Percentiles rank a stretch among this genome's conserved stretches.
phyloP scores from a whole-genome alignment of 2,113 vertebrate species.

The Merops nubicus region DNA sequence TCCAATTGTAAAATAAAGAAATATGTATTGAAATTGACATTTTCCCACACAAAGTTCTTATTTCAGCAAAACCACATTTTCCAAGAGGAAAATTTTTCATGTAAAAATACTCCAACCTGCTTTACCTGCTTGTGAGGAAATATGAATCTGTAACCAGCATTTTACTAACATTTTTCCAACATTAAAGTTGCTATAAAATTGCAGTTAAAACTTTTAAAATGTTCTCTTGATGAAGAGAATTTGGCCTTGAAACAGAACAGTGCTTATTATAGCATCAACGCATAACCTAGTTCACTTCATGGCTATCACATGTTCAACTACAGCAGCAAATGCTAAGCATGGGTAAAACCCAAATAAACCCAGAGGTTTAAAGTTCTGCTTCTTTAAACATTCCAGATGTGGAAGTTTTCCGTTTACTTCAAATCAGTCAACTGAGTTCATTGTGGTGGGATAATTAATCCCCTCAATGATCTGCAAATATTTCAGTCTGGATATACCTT shows the following conservation, averaged over 20 bases:
- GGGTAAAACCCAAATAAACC: conserved; percentile 64
- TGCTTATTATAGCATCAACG: neutral
- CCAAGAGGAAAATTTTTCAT: conserved; percentile 21
- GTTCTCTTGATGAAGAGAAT: neutral
- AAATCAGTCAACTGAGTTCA: conserved; percentile 36
- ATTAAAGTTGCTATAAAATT: conserved; percentile 13
- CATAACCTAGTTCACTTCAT: conserved; percentile 17
- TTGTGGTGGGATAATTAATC: conserved; percentile 3
- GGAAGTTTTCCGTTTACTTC: conserved; percentile 64
- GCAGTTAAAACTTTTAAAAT: conserved; percentile 6
- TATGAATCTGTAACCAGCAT: neutral
- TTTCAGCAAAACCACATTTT: conserved; percentile 52
- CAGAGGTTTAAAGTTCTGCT: conserved; percentile 41
- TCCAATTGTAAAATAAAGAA: neutral
- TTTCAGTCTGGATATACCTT: neutral
- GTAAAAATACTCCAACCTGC: conserved; percentile 16
- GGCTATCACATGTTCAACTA: conserved; percentile 32
- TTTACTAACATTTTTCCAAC: conserved; percentile 18
- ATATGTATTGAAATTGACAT: neutral
- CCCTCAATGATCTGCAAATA: conserved; percentile 23
- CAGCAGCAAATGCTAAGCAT: conserved; percentile 62
- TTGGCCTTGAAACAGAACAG: conserved; percentile 26
- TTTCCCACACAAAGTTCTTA: neutral
- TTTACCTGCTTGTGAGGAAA: conserved; percentile 58
- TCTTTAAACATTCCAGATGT: conserved; percentile 51